These are phyloP conservation scores for Narcine bancroftii DNA, from an alignment of 2,113 vertebrate species.

Conservation along the genomic window DNA sequence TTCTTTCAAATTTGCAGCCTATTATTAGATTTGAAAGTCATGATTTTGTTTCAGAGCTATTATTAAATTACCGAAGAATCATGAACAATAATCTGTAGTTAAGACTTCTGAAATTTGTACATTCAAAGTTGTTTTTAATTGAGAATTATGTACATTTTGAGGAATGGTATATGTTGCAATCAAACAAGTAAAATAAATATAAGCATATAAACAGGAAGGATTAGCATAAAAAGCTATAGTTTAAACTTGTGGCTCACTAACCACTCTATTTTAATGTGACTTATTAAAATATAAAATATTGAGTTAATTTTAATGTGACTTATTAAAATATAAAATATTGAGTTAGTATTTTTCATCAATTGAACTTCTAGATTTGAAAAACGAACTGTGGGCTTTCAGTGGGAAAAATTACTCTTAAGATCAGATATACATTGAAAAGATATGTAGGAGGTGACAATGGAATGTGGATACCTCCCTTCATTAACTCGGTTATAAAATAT, in stretches of 20 bases:
- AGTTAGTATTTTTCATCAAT: neutral
- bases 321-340: neutral
- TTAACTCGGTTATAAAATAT: no score
- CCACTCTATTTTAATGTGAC: no score
- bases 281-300: neutral
- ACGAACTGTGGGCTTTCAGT: neutral
- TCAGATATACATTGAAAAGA: neutral
- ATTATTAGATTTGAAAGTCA: neutral
- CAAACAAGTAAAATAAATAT: neutral
- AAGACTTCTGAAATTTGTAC: neutral
- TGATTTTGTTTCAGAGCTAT: neutral
- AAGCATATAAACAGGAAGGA: neutral
- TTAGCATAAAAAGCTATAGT: neutral
- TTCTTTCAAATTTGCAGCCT: neutral
- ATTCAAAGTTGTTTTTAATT: neutral
- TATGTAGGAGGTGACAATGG: no score
- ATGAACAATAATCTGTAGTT: neutral
- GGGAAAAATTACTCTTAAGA: no score
- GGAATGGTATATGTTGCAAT: neutral
- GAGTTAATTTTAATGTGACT: neutral
- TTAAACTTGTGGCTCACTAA: neutral
- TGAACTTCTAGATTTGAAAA: neutral
- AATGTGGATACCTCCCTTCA: no score
- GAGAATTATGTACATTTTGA: neutral
- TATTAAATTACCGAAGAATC: neutral